Conservation (phyloP, 2,113 vertebrate species). For the Globicephala melas region DNA sequence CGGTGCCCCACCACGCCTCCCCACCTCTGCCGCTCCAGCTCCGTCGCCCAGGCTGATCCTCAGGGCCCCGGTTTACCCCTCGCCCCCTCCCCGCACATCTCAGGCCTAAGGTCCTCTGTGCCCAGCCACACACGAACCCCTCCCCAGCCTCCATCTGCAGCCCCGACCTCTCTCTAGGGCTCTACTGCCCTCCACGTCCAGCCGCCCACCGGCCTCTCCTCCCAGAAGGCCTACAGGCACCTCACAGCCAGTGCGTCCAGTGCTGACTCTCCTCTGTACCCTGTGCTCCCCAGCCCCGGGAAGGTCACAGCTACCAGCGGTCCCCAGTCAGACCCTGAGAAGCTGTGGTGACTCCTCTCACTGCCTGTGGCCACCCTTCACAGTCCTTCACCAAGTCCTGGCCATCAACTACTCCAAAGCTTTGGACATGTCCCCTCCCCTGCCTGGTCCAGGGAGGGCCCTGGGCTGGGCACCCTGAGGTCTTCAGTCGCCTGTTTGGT, state of each 20-base stretch:
- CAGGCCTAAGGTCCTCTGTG: background rate
- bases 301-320: background rate
- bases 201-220: fast-evolving
- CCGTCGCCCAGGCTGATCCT: background rate
- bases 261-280: too few species aligned
- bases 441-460: background rate
- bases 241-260: fast-evolving
- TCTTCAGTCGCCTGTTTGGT: background rate
- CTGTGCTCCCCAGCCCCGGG: background rate
- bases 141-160: background rate
- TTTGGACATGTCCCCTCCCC: background rate
- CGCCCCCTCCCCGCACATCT: fast-evolving
- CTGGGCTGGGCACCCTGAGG: background rate
- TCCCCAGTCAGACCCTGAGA: background rate
- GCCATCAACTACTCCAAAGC: background rate
- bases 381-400: background rate
- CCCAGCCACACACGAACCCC: background rate
- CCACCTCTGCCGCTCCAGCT: fast-evolving
- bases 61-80: background rate
- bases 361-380: background rate
- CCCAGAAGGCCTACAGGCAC: too few species aligned
- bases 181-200: fast-evolving
- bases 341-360: background rate
- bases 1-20: fast-evolving
- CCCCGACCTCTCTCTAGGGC: background rate